Base-by-base conservation (phyloP, 1,140 invertebrate genomes). In the Micrasema minimum region DNA sequence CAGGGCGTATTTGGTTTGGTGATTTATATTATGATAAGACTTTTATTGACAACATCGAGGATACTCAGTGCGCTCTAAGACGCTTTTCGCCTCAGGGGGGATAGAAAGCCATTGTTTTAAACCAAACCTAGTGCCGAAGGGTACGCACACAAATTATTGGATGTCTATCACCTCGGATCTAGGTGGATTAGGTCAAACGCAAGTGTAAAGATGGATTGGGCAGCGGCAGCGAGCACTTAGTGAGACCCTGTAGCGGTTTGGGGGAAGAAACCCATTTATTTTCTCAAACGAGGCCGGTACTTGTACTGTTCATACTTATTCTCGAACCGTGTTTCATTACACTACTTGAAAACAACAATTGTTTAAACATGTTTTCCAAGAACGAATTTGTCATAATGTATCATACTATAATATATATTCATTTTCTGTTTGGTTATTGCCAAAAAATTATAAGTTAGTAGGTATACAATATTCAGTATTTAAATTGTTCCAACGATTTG, bases 31-130 rank as follows among this genome's bases (percentile, higher is more conserved):
- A 23, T 50, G 48, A 51, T 66, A 66, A 66, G 26, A 51, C 35
- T 66, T 66, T 66, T 37, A 66, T 66, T 66, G 64, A 66, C 46
- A 66, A 51, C 35, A 35, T 5, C 16, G 16, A 51, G 46, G 16
- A 26, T 66, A n/a, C 38, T 65, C 37, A 51, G 16, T 50, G 11
- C 14, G 26, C 22, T 31, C 26, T 31, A 16, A 16, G 14, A 26
- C 51, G 12, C n/a, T 55, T 31, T 31, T 31, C 26, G 51, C 51
- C 51, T 26, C 14, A 31, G 51, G 51, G 51, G 14, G n/a, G n/a
- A n/a, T n/a, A 55, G 7, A 6, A 55, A 16, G 3, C 23, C 51
- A 55, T 55, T 55, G 51, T 55, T 55, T n/a, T 43, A 11, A 43
- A 2, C 6, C 16, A 14, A 3, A n/a, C 41, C 2, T 2, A 1